phyloP scores from a whole-genome alignment of 2,113 vertebrate species.

The Halcyon senegalensis region DNA sequence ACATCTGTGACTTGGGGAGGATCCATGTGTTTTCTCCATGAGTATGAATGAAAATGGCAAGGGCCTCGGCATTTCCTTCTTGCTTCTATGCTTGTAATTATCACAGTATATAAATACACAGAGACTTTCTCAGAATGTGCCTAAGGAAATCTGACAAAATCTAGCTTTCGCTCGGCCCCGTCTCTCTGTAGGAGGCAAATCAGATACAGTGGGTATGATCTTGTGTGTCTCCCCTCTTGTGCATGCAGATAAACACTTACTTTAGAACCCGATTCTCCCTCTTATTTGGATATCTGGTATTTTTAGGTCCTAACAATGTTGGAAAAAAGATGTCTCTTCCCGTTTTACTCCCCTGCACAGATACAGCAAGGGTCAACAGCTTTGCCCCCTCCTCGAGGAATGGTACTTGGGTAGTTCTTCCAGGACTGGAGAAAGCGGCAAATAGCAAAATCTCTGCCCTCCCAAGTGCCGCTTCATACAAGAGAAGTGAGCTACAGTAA shows the following conservation, averaged over 20 bases:
- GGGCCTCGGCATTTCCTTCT: constrained; percentile 66
- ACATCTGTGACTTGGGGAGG: constrained; percentile 78
- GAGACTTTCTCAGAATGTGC: constrained; percentile 41
- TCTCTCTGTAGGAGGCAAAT: neutral
- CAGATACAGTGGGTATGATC: neutral
- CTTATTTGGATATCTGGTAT: neutral
- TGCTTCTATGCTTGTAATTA: constrained; percentile 70
- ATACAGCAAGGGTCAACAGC: neutral
- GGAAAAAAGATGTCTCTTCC: neutral
- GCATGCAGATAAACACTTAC: neutral
- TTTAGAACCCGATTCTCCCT: neutral
- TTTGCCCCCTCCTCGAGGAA: neutral
- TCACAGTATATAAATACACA: constrained; percentile 57
- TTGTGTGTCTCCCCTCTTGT: fast-evolving
- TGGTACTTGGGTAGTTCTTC: neutral
- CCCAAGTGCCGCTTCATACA: neutral
- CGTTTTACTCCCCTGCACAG: neutral
- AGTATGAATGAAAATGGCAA: constrained; percentile 75
- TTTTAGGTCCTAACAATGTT: neutral
- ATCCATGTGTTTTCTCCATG: constrained; percentile 77
- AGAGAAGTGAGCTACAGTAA: neutral
- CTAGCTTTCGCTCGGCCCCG: neutral
- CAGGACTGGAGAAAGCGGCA: neutral
- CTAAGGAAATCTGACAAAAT: constrained; percentile 29
- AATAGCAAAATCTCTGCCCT: neutral